These are phyloP conservation scores for Limnodromus scolopaceus DNA, from an alignment of 2,797 vertebrate species.

Conservation along the genomic window DNA sequence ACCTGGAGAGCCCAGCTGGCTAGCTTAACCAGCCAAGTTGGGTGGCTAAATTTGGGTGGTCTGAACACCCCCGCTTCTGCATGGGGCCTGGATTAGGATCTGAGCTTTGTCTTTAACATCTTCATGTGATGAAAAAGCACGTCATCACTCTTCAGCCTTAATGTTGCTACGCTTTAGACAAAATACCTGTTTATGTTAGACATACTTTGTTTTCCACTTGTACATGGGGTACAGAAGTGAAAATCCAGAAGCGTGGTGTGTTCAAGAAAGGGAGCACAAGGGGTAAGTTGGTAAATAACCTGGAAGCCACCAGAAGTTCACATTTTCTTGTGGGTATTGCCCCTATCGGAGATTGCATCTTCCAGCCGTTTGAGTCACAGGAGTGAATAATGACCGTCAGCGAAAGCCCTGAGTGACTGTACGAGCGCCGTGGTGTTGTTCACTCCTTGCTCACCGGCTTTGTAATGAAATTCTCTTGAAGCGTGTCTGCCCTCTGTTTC, in stretches of 20 bases:
- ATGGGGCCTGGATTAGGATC: not conserved
- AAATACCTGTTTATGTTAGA: not conserved
- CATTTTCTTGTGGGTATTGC: not conserved
- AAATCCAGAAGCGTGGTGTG: not conserved
- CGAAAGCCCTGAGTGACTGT: not conserved
- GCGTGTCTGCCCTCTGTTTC: not conserved
- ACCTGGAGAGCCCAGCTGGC: not conserved
- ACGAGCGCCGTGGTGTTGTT: not conserved
- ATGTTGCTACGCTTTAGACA: not conserved
- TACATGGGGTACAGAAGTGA: not conserved
- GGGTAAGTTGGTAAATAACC: not conserved
- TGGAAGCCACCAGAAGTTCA: not conserved
- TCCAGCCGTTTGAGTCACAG: not conserved
- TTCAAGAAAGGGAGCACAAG: not conserved
- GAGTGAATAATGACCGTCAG: not conserved
- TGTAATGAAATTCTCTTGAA: not conserved
- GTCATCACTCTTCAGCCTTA: not conserved
- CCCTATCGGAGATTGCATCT: not conserved
- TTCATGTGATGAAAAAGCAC: not conserved
- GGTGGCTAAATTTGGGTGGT: conserved; percentile 9
- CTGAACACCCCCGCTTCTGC: not conserved
- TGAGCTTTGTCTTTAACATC: not conserved
- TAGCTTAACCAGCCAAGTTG: not conserved
- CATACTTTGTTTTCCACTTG: not conserved
- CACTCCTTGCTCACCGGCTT: not conserved